These are phyloP conservation scores for Helleia helle DNA, from an alignment of 2,888 invertebrate genomes.

Conservation along the genomic window DNA sequence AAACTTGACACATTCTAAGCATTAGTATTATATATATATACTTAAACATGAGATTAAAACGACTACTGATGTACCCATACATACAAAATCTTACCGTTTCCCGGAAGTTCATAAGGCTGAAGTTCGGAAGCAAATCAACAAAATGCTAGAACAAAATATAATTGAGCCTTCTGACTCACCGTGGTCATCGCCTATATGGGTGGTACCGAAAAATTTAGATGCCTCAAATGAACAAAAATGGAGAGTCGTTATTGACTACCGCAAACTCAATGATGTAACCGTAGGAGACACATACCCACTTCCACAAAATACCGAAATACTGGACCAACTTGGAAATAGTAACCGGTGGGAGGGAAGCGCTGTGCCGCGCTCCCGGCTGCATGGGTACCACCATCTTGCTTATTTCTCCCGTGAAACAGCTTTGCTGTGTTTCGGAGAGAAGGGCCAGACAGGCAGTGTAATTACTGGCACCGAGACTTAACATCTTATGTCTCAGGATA, in stretches of 20 bases:
- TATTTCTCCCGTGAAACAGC: no score
- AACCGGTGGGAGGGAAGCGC: no score
- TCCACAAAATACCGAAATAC: constrained; percentile 10
- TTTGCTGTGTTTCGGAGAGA: no score
- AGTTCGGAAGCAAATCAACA: constrained; percentile 15
- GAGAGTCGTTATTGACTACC: constrained; percentile 22
- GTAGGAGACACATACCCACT: constrained; percentile 22
- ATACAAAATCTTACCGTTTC: constrained; percentile 20
- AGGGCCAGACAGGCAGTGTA: no score
- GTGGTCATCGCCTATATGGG: constrained; percentile 23
- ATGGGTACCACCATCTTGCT: no score
- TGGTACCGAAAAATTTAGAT: constrained; percentile 24
- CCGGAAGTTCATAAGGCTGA: constrained; percentile 21
- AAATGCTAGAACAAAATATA: constrained; percentile 20
- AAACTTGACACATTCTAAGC: constrained; percentile 14
- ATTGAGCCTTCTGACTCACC: constrained; percentile 21
- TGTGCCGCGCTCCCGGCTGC: no score
- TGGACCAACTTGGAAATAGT: constrained; percentile 10
- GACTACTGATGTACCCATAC: constrained; percentile 11
- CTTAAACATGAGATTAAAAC: constrained; percentile 18
- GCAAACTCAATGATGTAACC: constrained; percentile 21
- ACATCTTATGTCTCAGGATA: no score
- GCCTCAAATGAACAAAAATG: constrained; percentile 21
- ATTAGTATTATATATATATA: no score
- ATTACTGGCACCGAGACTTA: no score